Evolutionary conservation across 2,888 invertebrate genomes (phyloP), one percentile per base, ranked within the genome.

Genomic region (Amphipoea oculea): DNA sequence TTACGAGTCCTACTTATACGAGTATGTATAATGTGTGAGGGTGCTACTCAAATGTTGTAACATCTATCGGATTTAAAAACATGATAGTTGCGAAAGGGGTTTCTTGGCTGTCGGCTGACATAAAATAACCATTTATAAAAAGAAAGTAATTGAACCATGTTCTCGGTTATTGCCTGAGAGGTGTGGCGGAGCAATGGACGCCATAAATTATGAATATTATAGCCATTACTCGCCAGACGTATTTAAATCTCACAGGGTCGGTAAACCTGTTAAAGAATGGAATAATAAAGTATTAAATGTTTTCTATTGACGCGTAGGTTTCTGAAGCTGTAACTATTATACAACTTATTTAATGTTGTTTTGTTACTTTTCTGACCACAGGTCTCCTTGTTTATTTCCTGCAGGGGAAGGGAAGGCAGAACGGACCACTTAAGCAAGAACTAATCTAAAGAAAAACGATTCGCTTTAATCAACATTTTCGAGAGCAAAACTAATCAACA

Each of bases 171-270:
- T 57, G 73, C 73, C 54, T 60, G 60, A 73, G 76, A 86, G 81
- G 79, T 76, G 85, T 84, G 85, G 73, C 79, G 51, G 54, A 74
- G 71, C 74, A 75, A 87, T 75, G 84, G 62, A 78, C 85, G 73
- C 71, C n/a, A 77, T 84, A 79, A 84, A 79, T 60, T 78, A 76
- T 80, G 82, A 78, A 81, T 86, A 79, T 88, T 84, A 76, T 63
- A 78, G 68, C 77, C n/a, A 81, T 84, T 81, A 86, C 65, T 72
- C 57, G 78, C 78, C 74, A 82, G 79, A 78, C 71, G 60, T 81
- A 81, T 82, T 86, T 78, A 79, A 73, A 82, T 77, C 79, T 83
- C 70, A 23, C 23, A 70, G 69, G 84, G 78, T 79, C 66, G 67
- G 73, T 73, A 76, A 88, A 84, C 81, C 65, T 65, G 74, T 57